Evolutionary conservation across 2,113 vertebrate species (phyloP).

Genomic region (Aspiorhynchus laticeps): DNA sequence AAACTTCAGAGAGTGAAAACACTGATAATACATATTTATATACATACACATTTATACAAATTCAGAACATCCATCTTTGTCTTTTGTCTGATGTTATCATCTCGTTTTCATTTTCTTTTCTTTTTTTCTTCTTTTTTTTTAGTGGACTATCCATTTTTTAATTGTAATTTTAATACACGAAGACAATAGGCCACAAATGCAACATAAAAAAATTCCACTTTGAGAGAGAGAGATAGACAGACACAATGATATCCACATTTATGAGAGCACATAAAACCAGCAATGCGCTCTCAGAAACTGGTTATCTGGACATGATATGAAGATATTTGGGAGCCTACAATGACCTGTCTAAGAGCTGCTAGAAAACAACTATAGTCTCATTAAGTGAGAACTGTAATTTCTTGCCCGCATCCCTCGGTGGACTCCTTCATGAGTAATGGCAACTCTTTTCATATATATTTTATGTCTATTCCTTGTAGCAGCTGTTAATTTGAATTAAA

Average conservation of each 20-base stretch:
- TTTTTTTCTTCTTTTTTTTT: neutral
- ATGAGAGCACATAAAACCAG: slow-evolving; percentile 61
- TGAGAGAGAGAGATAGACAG: slow-evolving; percentile 56
- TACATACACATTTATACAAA: slow-evolving; percentile 80
- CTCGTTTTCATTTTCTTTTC: slow-evolving; percentile 51
- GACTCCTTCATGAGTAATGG: slow-evolving; percentile 54
- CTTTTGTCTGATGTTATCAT: slow-evolving; percentile 53
- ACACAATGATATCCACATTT: slow-evolving; percentile 48
- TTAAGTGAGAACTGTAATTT: neutral
- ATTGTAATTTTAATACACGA: slow-evolving; percentile 63
- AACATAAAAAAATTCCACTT: slow-evolving; percentile 60
- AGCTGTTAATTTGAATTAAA: slow-evolving; percentile 51
- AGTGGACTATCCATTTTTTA: slow-evolving; percentile 62
- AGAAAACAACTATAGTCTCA: slow-evolving; percentile 31
- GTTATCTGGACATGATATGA: slow-evolving; percentile 48
- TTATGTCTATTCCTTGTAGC: slow-evolving; percentile 53
- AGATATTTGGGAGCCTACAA: slow-evolving; percentile 46
- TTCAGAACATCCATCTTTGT: slow-evolving; percentile 74
- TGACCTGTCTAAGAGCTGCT: slow-evolving; percentile 52
- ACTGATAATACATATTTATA: slow-evolving; percentile 78
- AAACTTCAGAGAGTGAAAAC: slow-evolving; percentile 56
- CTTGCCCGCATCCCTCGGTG: slow-evolving; percentile 32
- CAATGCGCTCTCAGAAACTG: slow-evolving; percentile 58
- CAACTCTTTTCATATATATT: slow-evolving; percentile 45
- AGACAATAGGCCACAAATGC: slow-evolving; percentile 72